A percentile compares a stretch with the other conserved stretches of the same genome.
These are phyloP conservation scores for Herpetotheres cachinnans DNA, from an alignment of 2,113 vertebrate species.

Conservation along the genomic window DNA sequence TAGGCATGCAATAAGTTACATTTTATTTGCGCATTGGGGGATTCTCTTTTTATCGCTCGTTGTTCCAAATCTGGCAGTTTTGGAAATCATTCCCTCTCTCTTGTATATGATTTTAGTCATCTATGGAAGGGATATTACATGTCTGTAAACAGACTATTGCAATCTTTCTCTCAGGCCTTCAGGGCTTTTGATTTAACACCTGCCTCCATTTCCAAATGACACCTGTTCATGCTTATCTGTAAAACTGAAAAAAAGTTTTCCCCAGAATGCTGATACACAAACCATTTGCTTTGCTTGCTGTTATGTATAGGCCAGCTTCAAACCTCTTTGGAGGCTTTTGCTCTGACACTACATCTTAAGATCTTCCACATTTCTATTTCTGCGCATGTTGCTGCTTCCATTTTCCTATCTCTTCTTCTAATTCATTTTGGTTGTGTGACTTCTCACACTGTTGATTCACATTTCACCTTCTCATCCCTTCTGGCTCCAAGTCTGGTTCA, in stretches of 20 bases:
- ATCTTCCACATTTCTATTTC: background rate
- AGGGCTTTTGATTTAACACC: background rate
- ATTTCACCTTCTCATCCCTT: background rate
- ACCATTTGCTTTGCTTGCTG: background rate
- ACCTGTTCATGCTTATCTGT: background rate
- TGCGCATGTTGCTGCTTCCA: background rate
- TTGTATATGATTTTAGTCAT: background rate
- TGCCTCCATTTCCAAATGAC: background rate
- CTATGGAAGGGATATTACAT: background rate
- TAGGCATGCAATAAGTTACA: background rate
- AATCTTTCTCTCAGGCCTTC: background rate
- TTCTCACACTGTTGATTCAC: background rate
- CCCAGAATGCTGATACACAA: background rate
- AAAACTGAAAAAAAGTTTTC: background rate
- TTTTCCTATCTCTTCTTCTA: background rate
- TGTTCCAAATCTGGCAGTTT: background rate
- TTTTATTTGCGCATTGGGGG: background rate
- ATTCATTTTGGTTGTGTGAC: background rate
- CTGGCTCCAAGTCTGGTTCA: background rate
- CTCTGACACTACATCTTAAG: background rate
- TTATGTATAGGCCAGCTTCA: background rate
- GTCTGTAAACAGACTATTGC: background rate
- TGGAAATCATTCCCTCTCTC: background rate
- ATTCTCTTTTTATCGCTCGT: background rate
- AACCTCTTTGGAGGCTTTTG: background rate